Evolutionary conservation across 1,140 invertebrate species (phyloP).

Genomic region (Dendroctonus valens): DNA sequence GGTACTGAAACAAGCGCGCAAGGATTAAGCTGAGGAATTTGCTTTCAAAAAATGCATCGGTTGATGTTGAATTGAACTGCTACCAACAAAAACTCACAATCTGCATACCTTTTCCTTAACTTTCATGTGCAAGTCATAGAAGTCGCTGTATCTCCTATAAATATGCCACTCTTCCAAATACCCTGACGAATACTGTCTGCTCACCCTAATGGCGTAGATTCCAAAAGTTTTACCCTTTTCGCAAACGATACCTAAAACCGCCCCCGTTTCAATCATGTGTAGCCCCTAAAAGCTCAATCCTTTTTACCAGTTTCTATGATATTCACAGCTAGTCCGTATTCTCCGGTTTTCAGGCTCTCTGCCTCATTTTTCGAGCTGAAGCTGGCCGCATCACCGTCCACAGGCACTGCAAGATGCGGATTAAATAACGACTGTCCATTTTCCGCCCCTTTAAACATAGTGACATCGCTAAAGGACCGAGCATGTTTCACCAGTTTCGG

Average conservation of each 20-base stretch:
- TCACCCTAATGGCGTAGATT: slow-evolving; percentile 85
- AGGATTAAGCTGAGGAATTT: neutral
- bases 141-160: slow-evolving; percentile 85
- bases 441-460: slow-evolving; percentile 35
- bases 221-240: slow-evolving; percentile 83
- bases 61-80: too few relatives aligned
- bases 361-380: too few relatives aligned
- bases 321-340: slow-evolving; percentile 61
- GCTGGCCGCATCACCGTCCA: too few relatives aligned
- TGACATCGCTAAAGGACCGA: slow-evolving; percentile 44
- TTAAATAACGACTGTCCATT: too few relatives aligned
- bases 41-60: too few relatives aligned
- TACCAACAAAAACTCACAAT: too few relatives aligned
- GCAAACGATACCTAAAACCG: slow-evolving; percentile 62
- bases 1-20: slow-evolving; percentile 60
- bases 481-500: slow-evolving; percentile 47
- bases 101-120: slow-evolving; percentile 66
- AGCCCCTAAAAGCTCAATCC: slow-evolving; percentile 1
- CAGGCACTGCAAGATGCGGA: too few relatives aligned
- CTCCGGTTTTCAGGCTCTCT: slow-evolving; percentile 54
- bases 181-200: slow-evolving; percentile 61
- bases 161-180: slow-evolving; percentile 77
- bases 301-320: slow-evolving; percentile 68
- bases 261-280: neutral
- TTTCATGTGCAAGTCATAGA: slow-evolving; percentile 81